phyloP scores from a whole-genome alignment of 2,113 vertebrate species.

The Ochotona princeps region DNA sequence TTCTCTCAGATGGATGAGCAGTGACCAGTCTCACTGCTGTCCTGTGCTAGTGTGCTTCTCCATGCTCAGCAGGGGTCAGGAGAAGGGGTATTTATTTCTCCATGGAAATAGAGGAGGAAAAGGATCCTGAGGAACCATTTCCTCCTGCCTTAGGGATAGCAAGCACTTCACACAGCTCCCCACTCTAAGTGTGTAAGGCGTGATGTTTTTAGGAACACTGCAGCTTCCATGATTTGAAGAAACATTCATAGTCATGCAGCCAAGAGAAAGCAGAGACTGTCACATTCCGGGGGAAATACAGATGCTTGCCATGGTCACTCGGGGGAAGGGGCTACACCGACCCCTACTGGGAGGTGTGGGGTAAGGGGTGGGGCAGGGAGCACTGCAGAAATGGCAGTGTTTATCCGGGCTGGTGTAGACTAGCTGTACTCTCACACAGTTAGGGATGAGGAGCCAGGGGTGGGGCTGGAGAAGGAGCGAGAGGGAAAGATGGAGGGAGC shows the following conservation, averaged over 20 bases:
- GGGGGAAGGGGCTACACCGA: not conserved
- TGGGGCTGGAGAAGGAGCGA: not conserved
- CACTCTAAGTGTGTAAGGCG: not conserved
- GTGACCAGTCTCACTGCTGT: slow-evolving; percentile 24
- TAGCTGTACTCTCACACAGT: not conserved
- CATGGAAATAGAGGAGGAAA: not conserved
- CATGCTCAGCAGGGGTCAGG: slow-evolving; percentile 28
- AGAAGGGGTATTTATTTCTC: not conserved
- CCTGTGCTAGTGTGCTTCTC: slow-evolving; percentile 58
- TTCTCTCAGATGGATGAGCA: not conserved
- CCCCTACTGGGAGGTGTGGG: not conserved
- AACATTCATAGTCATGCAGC: not conserved
- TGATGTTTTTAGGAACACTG: not conserved
- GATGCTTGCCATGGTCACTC: not conserved
- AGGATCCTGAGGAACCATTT: not conserved
- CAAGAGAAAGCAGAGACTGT: not conserved
- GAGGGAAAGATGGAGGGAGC: fast-evolving
- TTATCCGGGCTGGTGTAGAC: not conserved
- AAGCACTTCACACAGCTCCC: not conserved
- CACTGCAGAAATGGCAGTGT: not conserved
- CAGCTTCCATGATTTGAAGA: not conserved
- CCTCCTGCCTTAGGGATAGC: not conserved
- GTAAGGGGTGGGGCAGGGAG: not conserved
- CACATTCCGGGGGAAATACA: not conserved
- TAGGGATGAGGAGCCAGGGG: not conserved